A percentile compares a stretch with the other conserved stretches of the same genome.
These are phyloP conservation scores for Boulengeromyrus knoepffleri DNA, from an alignment of 2,113 vertebrate species.

Conservation along the genomic window DNA sequence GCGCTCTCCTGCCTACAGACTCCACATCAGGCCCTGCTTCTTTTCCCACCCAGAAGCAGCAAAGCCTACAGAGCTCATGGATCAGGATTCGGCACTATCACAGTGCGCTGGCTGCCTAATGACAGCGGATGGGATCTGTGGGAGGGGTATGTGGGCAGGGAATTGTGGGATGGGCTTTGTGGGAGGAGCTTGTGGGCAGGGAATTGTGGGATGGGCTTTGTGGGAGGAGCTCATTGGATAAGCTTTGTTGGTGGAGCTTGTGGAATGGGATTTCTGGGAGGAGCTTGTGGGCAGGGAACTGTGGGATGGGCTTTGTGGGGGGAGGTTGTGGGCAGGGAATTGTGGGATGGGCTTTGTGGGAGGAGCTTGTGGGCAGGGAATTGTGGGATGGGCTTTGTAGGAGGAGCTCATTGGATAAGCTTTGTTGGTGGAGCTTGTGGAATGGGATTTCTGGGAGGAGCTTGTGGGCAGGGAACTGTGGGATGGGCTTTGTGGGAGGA, in stretches of 20 bases:
- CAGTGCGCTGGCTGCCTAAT: neutral
- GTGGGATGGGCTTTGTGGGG: neutral
- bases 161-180: neutral
- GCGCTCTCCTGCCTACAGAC: neutral
- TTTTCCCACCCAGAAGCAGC: neutral
- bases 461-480: neutral
- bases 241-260: neutral
- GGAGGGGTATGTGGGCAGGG: neutral
- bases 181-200: neutral
- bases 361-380: neutral
- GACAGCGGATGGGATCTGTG: neutral
- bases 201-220: neutral
- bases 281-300: neutral
- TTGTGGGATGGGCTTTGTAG: neutral
- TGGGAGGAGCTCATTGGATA: neutral
- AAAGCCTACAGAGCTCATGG: neutral
- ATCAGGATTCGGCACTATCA: neutral
- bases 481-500: neutral
- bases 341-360: neutral
- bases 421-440: neutral
- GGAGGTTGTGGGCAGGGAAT: neutral
- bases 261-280: neutral
- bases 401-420: neutral
- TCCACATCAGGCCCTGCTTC: neutral
- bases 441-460: neutral